A percentile compares a stretch with the other conserved stretches of the same genome.
Conservation (phyloP, 2,888 invertebrate genomes). For the Lissonota sp. region DNA sequence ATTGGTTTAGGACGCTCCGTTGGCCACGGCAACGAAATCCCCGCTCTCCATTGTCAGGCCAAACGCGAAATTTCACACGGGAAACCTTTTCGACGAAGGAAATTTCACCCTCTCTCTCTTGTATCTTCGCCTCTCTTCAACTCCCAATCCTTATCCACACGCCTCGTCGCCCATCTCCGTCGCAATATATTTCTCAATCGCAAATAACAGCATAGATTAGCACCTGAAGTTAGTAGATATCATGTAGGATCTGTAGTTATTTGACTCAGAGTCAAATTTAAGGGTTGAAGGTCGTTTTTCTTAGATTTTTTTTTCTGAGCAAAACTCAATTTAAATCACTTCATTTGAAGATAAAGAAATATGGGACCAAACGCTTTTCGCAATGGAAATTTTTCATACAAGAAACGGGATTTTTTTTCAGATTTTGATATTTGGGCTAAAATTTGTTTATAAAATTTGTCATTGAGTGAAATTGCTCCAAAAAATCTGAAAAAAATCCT, state of each 20-base stretch:
- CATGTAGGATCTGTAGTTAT: no score
- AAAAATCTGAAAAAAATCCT: no score
- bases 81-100: constrained; percentile 59
- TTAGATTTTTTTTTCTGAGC: no score
- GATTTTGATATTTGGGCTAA: neutral
- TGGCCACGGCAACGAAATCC: constrained; percentile 62
- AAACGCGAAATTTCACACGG: constrained; percentile 66
- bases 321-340: no score
- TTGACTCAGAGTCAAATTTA: no score
- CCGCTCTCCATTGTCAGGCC: constrained; percentile 52
- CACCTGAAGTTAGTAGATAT: no score
- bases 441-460: constrained; percentile 18
- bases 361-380: neutral
- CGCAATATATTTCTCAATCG: no score
- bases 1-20: constrained; percentile 70
- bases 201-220: no score
- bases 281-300: no score
- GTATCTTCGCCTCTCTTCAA: constrained; percentile 47
- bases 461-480: neutral
- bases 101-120: constrained; percentile 54
- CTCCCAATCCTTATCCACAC: constrained; percentile 19
- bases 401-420: no score
- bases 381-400: no score
- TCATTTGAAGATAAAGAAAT: no score
- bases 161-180: neutral